These are phyloP conservation scores for Empidonax alnorum DNA, from an alignment of 2,113 vertebrate species.

Conservation along the genomic window DNA sequence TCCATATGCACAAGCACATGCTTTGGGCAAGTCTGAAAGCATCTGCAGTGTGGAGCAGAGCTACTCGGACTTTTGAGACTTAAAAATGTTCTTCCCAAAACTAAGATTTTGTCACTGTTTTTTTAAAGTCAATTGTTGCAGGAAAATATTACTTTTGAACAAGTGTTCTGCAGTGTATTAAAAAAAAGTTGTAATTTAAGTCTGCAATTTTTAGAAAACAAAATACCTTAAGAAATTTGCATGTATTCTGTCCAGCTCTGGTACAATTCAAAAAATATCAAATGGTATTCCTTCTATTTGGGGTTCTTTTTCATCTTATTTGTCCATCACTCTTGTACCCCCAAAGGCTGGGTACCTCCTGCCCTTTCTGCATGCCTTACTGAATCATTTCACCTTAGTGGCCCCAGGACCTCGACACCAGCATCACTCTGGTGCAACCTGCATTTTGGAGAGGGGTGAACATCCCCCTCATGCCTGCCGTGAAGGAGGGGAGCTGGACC, in stretches of 20 bases:
- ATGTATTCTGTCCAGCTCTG: background rate
- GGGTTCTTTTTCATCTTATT: background rate
- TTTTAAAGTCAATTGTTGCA: background rate
- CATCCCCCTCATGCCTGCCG: rapidly evolving
- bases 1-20: background rate
- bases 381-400: rapidly evolving
- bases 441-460: background rate
- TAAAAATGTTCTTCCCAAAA: background rate
- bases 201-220: background rate
- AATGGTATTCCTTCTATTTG: background rate
- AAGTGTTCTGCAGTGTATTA: background rate
- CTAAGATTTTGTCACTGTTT: background rate
- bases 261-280: background rate
- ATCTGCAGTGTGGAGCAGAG: background rate
- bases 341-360: background rate
- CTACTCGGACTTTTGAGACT: background rate
- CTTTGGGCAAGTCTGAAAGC: background rate
- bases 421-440: background rate
- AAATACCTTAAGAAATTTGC: background rate
- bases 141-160: background rate
- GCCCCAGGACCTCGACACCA: background rate
- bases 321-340: background rate
- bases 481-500: background rate
- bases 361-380: background rate
- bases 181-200: background rate